Evolutionary conservation across 2,113 vertebrate genomes (phyloP).

Genomic region (Leptobrachium leishanense): DNA sequence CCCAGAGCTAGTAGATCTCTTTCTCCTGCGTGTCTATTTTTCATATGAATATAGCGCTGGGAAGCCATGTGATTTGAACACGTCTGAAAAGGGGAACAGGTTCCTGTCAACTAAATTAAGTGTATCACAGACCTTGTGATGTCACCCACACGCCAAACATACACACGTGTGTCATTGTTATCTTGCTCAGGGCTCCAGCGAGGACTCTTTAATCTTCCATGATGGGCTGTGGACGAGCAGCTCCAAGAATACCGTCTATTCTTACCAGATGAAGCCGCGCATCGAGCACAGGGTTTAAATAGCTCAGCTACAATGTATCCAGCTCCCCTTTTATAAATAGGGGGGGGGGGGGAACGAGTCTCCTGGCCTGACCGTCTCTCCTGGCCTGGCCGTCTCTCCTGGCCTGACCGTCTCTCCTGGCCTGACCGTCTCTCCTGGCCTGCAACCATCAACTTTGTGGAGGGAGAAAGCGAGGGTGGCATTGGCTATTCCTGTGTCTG

Average conservation of each 20-base stretch:
- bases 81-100: background rate
- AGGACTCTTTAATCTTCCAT: constrained; percentile 8
- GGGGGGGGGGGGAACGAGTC: no score
- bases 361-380: no score
- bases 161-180: constrained; percentile 9
- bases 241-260: background rate
- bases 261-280: background rate
- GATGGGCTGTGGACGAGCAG: background rate
- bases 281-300: background rate
- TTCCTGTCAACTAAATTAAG: constrained; percentile 14
- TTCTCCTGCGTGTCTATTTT: background rate
- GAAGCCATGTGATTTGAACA: background rate
- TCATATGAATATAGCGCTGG: background rate
- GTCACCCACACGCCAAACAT: background rate
- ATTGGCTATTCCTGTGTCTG: no score
- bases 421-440: no score
- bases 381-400: no score
- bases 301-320: background rate
- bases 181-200: background rate
- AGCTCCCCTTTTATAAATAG: background rate
- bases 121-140: background rate
- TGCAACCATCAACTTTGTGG: no score
- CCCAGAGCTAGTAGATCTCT: no score
- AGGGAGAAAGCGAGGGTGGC: no score
- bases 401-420: background rate